These are phyloP conservation scores for Phrynocephalus vlangalii DNA, from an alignment of 2,797 vertebrate species.

Conservation along the genomic window DNA sequence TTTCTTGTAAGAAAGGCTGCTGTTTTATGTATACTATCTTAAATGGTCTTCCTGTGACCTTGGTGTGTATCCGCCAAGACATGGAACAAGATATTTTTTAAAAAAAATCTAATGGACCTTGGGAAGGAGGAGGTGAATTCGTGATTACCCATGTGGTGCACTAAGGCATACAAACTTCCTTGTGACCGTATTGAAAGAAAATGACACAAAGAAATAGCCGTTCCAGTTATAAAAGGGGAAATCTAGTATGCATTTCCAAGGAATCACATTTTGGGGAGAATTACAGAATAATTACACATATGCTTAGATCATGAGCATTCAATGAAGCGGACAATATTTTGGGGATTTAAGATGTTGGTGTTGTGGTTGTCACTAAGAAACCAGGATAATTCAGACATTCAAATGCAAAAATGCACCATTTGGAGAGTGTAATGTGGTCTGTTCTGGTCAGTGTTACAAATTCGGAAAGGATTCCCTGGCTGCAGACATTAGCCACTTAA, in stretches of 20 bases:
- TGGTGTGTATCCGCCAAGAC: constrained; percentile 74
- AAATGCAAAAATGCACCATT: constrained; percentile 89
- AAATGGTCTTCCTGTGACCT: constrained; percentile 81
- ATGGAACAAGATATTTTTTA: constrained; percentile 56
- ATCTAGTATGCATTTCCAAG: constrained; percentile 85
- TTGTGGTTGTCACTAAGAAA: constrained; percentile 87
- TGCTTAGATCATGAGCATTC: constrained; percentile 88
- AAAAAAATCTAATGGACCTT: constrained; percentile 52
- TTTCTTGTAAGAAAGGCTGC: constrained; percentile 71
- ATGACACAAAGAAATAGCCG: constrained; percentile 88
- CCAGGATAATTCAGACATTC: constrained; percentile 88
- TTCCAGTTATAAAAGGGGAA: constrained; percentile 83
- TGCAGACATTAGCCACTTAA: constrained; percentile 86
- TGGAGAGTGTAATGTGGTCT: constrained; percentile 88
- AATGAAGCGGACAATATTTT: constrained; percentile 89
- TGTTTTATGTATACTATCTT: constrained; percentile 76
- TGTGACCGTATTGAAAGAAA: constrained; percentile 83
- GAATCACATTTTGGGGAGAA: constrained; percentile 89
- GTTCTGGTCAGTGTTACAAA: constrained; percentile 87
- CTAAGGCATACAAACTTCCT: constrained; percentile 81
- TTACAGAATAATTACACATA: constrained; percentile 93
- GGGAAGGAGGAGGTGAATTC: constrained; percentile 68
- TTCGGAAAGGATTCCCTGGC: constrained; percentile 84
- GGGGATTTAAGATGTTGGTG: constrained; percentile 94
- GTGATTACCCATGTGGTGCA: constrained; percentile 78